Percentiles rank a stretch among this genome's conserved stretches.
These are phyloP conservation scores for Achatina immaculata DNA, from an alignment of 1,140 invertebrate genomes.

Conservation along the genomic window DNA sequence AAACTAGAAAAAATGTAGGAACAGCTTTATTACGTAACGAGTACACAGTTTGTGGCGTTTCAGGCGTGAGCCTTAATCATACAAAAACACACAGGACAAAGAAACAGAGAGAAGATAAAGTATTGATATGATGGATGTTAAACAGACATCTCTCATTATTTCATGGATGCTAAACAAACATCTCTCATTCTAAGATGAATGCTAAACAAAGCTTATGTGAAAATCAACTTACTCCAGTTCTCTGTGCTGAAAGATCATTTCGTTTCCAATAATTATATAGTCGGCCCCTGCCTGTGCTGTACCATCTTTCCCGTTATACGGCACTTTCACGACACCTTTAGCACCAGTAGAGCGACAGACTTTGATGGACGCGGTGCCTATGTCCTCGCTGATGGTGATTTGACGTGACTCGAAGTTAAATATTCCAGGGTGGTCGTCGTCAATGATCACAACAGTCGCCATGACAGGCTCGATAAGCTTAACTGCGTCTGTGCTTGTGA, in stretches of 20 bases:
- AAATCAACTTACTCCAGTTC: slow-evolving; percentile 86
- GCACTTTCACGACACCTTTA: slow-evolving; percentile 88
- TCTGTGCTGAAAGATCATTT: slow-evolving; percentile 96
- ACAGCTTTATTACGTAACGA: too few species aligned
- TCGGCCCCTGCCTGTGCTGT: slow-evolving; percentile 90
- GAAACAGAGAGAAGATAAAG: too few species aligned
- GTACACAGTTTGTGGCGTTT: too few species aligned
- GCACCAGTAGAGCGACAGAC: slow-evolving; percentile 75
- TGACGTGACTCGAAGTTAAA: slow-evolving; percentile 91
- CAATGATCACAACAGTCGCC: slow-evolving; percentile 98
- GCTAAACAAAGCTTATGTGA: too few species aligned
- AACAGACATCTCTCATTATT: too few species aligned
- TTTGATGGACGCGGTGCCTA: slow-evolving; percentile 83
- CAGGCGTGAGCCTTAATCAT: too few species aligned
- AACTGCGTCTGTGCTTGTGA: slow-evolving; percentile 66
- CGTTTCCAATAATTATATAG: slow-evolving; percentile 84
- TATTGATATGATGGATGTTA: too few species aligned
- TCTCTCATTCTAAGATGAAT: too few species aligned
- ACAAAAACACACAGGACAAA: too few species aligned
- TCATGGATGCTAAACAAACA: too few species aligned
- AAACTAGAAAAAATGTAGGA: too few species aligned
- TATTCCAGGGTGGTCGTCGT: slow-evolving; percentile 98
- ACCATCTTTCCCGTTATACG: slow-evolving; percentile 92
- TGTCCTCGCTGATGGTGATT: slow-evolving; percentile 89
- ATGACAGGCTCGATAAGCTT: slow-evolving; percentile 85